Evolutionary conservation across 2,888 invertebrate genomes (phyloP).

Genomic region (Agrilus biguttatus): DNA sequence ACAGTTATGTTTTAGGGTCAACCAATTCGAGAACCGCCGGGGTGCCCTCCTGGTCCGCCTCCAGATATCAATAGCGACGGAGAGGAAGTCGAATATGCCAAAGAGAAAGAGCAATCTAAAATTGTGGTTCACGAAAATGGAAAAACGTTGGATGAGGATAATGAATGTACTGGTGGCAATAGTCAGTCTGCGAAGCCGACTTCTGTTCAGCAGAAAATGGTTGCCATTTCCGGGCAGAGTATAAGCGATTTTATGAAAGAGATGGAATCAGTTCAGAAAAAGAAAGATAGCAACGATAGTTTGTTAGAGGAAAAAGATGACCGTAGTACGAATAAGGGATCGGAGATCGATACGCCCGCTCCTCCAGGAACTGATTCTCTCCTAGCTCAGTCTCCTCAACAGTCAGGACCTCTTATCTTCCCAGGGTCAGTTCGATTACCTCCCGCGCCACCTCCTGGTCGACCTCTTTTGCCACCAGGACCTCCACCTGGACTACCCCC

Average conservation of each 20-base stretch:
- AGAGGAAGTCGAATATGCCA: constrained; percentile 29
- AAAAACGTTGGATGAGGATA: constrained; percentile 19
- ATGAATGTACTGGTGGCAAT: constrained; percentile 7
- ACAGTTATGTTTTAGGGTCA: constrained; percentile 27
- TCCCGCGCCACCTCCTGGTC: constrained; percentile 40
- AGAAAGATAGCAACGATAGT: constrained; percentile 35
- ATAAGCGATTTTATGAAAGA: constrained; percentile 88
- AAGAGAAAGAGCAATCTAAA: constrained; percentile 9
- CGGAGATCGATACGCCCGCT: constrained; percentile 19
- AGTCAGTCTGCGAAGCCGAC: constrained; percentile 43
- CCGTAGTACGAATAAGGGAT: constrained; percentile 6
- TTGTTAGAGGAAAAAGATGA: constrained; percentile 9
- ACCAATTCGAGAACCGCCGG: constrained; percentile 56
- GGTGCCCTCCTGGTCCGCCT: constrained; percentile 77
- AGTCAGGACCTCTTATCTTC: constrained; percentile 23
- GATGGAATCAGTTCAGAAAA: constrained; percentile 75
- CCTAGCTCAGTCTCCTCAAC: constrained; percentile 15
- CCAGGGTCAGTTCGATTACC: constrained; percentile 34
- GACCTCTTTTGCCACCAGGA: constrained; percentile 37
- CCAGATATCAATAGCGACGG: constrained; percentile 55
- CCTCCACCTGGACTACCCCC: constrained; percentile 48
- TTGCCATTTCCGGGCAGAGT: constrained; percentile 80
- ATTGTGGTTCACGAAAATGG: constrained; percentile 37
- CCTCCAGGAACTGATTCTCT: constrained; percentile 24
- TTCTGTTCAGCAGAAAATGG: constrained; percentile 71